Evolutionary conservation across 2,113 vertebrate species (phyloP), one percentile per base, ranked within the genome.

Genomic region (Anhinga rufa): DNA sequence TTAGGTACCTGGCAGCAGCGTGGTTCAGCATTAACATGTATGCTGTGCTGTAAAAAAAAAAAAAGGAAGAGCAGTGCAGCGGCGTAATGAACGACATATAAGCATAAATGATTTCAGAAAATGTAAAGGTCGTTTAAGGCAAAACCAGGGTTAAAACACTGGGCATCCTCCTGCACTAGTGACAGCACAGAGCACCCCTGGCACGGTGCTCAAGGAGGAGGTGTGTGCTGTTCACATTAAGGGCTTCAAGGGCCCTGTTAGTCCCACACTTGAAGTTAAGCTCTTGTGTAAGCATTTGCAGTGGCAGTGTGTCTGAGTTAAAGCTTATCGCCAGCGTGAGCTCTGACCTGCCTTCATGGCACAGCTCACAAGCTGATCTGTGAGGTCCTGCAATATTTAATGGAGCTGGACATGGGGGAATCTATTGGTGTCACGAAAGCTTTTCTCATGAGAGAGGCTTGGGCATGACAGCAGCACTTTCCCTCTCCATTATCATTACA

Each of bases 21-120:
- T 42, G 52, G 25, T 22, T 81, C 62, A 66, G 58, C 42, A 19
- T 36, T 55, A 69, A 19, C 58, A 32, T 15, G 40, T 64, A 16
- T n/a, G 48, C 24, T 55, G 29, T 21, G 29, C 25, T 79, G 46
- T 31, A 25, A 54, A 24, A 22, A 46, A 58, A 65, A 52, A 20
- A 11, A 25, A 51, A 42, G 13, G 25, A 57, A 51, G 17, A 61
- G 40, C 68, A 65, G 21, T 6, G 16, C 40, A 86, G 51, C 1
- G 1, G 18, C 0, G 0, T 49, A 17, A 83, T 17, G 20, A 81
- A 44, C 6, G 12, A 38, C 18, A 7, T 4, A 12, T 2, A 77
- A 38, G 10, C 49, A 81, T 83, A 71, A 87, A 42, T 0, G 0
- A n/a, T 44, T 70, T 26, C 0, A 2, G 9, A 74, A 75, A 68